A percentile compares a stretch with the other conserved stretches of the same genome.
Conservation (phyloP, 2,797 vertebrate species). For the Chrosomus eos region DNA sequence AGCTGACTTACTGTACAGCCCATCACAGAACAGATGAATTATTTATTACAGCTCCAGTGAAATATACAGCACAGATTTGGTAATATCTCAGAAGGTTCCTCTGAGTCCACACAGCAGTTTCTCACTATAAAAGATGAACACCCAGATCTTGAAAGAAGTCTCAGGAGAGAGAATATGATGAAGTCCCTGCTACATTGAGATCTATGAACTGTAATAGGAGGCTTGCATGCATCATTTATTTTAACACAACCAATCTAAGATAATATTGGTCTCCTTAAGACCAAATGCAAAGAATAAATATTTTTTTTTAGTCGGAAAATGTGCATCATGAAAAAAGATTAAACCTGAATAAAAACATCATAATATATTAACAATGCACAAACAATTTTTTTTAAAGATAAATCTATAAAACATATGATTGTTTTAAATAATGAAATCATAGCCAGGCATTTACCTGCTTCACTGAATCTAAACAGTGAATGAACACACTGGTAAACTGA, state of each 20-base stretch:
- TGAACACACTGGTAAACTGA: neutral
- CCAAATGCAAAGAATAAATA: neutral
- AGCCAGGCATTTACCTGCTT: neutral
- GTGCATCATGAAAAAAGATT: no score
- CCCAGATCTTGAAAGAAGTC: neutral
- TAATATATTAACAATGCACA: no score
- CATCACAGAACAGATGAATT: slow-evolving; percentile 23
- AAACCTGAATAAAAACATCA: no score
- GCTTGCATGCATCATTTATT: neutral
- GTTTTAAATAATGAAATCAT: neutral
- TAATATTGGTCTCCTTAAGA: neutral
- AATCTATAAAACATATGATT: neutral
- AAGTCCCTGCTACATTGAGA: neutral
- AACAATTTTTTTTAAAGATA: no score
- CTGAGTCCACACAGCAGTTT: neutral
- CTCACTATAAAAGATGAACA: slow-evolving; percentile 5
- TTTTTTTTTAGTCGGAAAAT: neutral
- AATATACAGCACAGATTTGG: slow-evolving; percentile 29
- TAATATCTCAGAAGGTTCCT: slow-evolving; percentile 34
- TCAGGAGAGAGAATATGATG: slow-evolving; percentile 8
- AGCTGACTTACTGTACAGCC: slow-evolving; percentile 17
- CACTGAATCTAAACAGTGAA: neutral
- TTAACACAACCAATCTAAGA: neutral
- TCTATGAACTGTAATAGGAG: neutral
- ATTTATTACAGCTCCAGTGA: slow-evolving; percentile 29